phyloP scores from a whole-genome alignment of 2,113 vertebrate genomes.

The Aldabrachelys gigantea region DNA sequence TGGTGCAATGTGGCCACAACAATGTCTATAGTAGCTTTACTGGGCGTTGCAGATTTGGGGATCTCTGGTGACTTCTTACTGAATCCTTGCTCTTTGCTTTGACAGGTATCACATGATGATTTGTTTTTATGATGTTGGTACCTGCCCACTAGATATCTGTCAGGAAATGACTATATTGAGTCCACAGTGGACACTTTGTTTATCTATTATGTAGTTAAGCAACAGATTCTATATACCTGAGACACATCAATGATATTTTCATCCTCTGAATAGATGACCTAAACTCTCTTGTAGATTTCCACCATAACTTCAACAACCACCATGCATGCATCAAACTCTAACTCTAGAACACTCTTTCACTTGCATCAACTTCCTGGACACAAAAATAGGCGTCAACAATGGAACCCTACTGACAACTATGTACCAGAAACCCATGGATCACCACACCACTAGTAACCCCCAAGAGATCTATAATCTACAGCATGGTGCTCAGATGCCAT shows the following conservation, averaged over 20 bases:
- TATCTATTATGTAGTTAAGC: conserved; percentile 45
- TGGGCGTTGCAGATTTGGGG: not conserved
- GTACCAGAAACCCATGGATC: not conserved
- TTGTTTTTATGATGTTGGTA: not conserved
- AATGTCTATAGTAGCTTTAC: not conserved
- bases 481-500: not conserved
- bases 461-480: not conserved
- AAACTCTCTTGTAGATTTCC: not conserved
- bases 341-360: not conserved
- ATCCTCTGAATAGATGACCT: too few relatives aligned
- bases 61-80: not conserved
- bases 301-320: not conserved
- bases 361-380: not conserved
- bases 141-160: not conserved
- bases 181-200: conserved; percentile 37
- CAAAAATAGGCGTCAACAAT: not conserved
- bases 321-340: not conserved
- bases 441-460: not conserved
- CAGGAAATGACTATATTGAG: conserved; percentile 19
- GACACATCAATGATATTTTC: too few relatives aligned
- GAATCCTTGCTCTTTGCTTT: not conserved
- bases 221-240: too few relatives aligned
- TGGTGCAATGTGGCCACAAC: not conserved
- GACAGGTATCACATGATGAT: not conserved
- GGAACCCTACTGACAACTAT: not conserved